A percentile compares a stretch with the other conserved stretches of the same genome.
These are phyloP conservation scores for Alligator mississippiensis DNA, from an alignment of 2,113 vertebrate genomes.

Conservation along the genomic window DNA sequence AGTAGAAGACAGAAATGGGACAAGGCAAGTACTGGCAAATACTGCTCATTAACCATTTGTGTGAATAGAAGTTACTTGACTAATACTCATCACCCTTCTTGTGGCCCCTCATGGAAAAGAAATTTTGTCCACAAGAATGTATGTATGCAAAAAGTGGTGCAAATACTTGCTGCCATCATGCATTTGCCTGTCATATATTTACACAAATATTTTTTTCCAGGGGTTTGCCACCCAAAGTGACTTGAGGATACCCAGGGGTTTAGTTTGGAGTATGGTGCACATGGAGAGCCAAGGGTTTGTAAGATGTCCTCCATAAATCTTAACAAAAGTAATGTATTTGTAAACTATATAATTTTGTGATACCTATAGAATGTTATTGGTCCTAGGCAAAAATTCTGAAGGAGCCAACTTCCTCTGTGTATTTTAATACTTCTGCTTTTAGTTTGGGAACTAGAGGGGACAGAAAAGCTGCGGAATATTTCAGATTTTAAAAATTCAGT, in stretches of 20 bases:
- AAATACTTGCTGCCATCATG: slow-evolving; percentile 14
- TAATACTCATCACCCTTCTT: not conserved
- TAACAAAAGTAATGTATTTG: not conserved
- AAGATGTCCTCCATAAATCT: not conserved
- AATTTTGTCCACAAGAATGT: slow-evolving; percentile 33
- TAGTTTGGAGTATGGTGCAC: not conserved
- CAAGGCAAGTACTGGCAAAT: not conserved
- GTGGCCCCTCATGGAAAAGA: not conserved
- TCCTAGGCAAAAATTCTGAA: not conserved
- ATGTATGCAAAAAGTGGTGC: slow-evolving; percentile 32
- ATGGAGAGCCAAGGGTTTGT: not conserved
- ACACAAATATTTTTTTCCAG: slow-evolving; percentile 33
- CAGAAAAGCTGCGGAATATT: not conserved
- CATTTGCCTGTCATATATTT: slow-evolving; percentile 18
- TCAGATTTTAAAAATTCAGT: not conserved
- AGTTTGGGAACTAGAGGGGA: not conserved
- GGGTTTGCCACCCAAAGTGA: slow-evolving; percentile 27
- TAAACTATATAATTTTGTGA: not conserved
- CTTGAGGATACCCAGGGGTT: slow-evolving; percentile 1
- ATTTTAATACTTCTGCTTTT: not conserved
- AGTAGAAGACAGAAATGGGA: not conserved
- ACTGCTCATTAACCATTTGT: not conserved
- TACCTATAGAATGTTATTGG: not conserved
- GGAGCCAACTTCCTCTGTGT: not conserved
- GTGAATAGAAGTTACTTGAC: slow-evolving; percentile 10